Conservation (phyloP, 1,140 invertebrate genomes). For the Pteromalus puparum region DNA sequence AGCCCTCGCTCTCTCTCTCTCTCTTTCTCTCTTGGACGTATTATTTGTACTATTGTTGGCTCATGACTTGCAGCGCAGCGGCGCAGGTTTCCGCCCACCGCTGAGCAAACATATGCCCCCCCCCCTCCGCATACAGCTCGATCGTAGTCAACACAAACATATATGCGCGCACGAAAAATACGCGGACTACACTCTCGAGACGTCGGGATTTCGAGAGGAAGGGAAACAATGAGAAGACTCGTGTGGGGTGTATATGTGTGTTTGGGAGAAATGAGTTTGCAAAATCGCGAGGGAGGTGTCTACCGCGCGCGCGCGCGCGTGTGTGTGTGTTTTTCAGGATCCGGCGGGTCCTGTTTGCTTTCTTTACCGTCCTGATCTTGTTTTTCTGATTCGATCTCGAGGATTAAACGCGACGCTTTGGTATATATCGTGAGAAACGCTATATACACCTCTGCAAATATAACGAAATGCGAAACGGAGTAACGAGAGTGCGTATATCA, state of each 20-base stretch:
- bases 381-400: neutral
- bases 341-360: neutral
- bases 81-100: conserved; percentile 66
- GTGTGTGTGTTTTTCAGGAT: neutral
- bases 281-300: neutral
- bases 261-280: conserved; percentile 38
- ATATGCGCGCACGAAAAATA: conserved; percentile 52
- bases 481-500: too few species aligned
- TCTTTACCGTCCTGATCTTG: neutral
- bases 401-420: neutral
- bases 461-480: too few species aligned
- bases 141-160: conserved; percentile 17
- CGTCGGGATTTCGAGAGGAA: conserved; percentile 56
- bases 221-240: conserved; percentile 54
- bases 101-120: conserved; percentile 65
- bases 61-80: conserved; percentile 72
- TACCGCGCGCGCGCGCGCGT: too few species aligned
- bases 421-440: neutral
- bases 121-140: neutral
- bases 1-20: neutral
- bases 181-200: conserved; percentile 48
- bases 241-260: neutral
- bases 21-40: too few species aligned
- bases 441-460: neutral
- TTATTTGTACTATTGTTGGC: conserved; percentile 76